Evolutionary conservation across 1,140 invertebrate species (phyloP), one percentile per base, ranked within the genome.

Genomic region (Pectinophora gossypiella): DNA sequence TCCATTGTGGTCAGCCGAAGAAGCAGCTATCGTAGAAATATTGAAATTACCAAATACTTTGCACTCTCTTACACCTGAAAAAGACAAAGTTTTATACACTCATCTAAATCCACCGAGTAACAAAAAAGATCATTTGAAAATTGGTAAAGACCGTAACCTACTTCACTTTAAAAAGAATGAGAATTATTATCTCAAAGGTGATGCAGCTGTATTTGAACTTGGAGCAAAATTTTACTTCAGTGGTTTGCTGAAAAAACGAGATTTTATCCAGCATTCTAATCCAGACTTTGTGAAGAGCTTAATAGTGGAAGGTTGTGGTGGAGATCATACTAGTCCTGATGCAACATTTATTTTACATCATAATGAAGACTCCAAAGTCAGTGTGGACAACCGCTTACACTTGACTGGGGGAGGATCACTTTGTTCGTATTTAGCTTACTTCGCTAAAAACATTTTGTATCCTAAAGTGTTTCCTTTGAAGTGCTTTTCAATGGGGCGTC

Each of bases 281-380:
- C 75, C 92, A 5, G 93, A 94, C 76, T 93, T 94, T 77, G 76
- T 85, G 35, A 90, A 90, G 48, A 93, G 92, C 72, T 61, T 92
- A 0, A 70, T 94, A 15, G 81, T 94, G 5, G 93, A 95, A 82
- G 93, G 91, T 3, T 91, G 90, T 62, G 91, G 92, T 12, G 60
- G 88, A 10, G 80, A 92, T 68, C 90, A 91, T 52, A 83, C 85
- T 15, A 78, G 91, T 68, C 81, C 89, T 1, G 64, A 70, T 13
- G 55, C 79, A 16, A 81, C 89, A 3, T 93, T 92, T 59, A 87
- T 91, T 16, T 59, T 94, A 13, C 73, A 91, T 56, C 77, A 89
- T 23, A 78, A 84, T 56, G 85, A 89, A 19, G 61, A 89, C 23
- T 71, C 88, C 6, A 85, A 88, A 51, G 71, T 83, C 1, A 82